Evolutionary conservation across 2,888 invertebrate species (phyloP), one percentile per base, ranked within the genome.

Genomic region (Tipula lateralis): DNA sequence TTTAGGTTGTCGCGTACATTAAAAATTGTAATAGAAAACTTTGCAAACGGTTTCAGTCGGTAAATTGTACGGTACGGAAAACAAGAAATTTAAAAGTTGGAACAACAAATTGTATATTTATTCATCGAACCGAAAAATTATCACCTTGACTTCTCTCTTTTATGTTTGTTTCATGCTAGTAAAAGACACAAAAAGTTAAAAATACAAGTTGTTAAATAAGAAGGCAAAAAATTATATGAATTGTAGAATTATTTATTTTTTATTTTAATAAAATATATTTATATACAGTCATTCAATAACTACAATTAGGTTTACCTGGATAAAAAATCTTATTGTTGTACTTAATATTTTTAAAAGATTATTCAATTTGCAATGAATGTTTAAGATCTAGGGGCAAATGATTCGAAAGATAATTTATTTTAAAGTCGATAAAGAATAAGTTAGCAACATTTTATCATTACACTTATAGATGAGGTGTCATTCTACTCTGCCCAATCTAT

Each of bases 121-220:
- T 66, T 24, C 66, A 66, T 66, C 66, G 66, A 66, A 66, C 66
- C 66, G 66, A n/a, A 66, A 66, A 66, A 66, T 66, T 66, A 66
- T 66, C 66, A 66, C 66, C 66, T 66, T 66, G 66, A 66, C 66
- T 66, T 66, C 66, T 66, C 44, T 50, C 16, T 50, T 39, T 0
- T 50, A 66, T 24, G 9, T 66, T 66, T 66, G 12, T 66, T 66
- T 66, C 24, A 19, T 66, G 12, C 66, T 66, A n/a, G n/a, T n/a
- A 24, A 66, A 66, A 66, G 66, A 66, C 66, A 66, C 66, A 66
- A 66, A 24, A 66, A 66, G 66, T 66, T 66, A 12, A 66, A 66
- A 24, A 24, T 66, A 66, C 24, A 66, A 66, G 66, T 24, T 24
- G 19, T 24, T 66, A 12, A 66, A 66, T 66, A 66, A 19, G 66